phyloP scores from a whole-genome alignment of 2,888 invertebrate species.

The Clivina fossor region DNA sequence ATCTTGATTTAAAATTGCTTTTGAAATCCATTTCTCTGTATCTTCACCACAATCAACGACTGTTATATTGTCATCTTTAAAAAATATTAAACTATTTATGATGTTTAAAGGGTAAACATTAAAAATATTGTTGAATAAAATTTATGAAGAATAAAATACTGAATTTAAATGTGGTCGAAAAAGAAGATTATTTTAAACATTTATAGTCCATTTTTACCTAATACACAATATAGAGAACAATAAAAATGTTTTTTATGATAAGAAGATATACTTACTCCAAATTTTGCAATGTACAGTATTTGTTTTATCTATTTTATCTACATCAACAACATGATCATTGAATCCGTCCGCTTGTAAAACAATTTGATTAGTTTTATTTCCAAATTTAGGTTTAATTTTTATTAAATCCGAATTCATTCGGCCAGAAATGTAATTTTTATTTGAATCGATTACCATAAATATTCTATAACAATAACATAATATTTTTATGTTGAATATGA shows the following conservation, averaged over 20 bases:
- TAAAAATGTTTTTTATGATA: too few relatives aligned
- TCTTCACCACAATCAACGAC: slow-evolving; percentile 13
- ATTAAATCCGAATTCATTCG: slow-evolving; percentile 7
- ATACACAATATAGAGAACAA: too few relatives aligned
- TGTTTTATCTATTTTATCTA: not conserved
- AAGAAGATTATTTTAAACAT: too few relatives aligned
- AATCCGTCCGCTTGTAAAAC: slow-evolving; percentile 8
- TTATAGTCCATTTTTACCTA: too few relatives aligned
- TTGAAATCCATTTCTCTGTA: slow-evolving; percentile 8
- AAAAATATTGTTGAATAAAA: too few relatives aligned
- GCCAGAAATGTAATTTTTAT: slow-evolving; percentile 14
- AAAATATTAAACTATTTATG: not conserved
- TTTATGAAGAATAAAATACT: too few relatives aligned
- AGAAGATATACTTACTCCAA: slow-evolving; percentile 22
- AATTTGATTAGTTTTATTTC: slow-evolving; percentile 2
- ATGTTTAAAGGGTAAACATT: too few relatives aligned
- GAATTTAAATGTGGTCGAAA: too few relatives aligned
- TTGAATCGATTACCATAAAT: slow-evolving; percentile 16
- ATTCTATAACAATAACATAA: slow-evolving; percentile 4
- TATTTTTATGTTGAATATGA: too few relatives aligned
- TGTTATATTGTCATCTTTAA: slow-evolving; percentile 14
- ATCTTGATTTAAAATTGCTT: slow-evolving; percentile 9
- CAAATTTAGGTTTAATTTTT: slow-evolving; percentile 15
- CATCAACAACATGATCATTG: slow-evolving; percentile 7
- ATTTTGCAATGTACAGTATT: slow-evolving; percentile 4